A percentile compares a stretch with the other conserved stretches of the same genome.
Conservation (phyloP, 2,888 invertebrate species). For the Pardosa pseudoannulata region DNA sequence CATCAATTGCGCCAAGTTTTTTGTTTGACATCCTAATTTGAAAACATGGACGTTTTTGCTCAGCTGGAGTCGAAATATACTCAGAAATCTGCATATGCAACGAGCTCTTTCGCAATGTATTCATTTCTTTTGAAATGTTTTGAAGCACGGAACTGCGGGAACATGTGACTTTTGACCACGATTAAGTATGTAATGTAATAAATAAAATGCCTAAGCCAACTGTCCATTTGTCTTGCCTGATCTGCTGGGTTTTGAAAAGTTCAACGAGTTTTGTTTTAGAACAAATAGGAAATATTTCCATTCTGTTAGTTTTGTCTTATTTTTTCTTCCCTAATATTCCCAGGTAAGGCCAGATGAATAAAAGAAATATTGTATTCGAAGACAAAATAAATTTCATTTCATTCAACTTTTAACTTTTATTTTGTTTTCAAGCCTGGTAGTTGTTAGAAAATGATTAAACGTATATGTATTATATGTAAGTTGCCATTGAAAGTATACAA, state of each 20-base stretch:
- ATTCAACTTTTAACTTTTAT: too few species aligned
- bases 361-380: too few species aligned
- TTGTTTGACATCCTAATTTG: conserved; percentile 13
- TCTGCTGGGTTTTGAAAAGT: background rate
- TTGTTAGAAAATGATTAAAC: too few species aligned
- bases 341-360: too few species aligned
- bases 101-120: background rate
- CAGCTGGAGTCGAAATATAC: conserved; percentile 5
- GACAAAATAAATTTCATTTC: too few species aligned
- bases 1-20: conserved; percentile 17
- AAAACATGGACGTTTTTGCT: conserved; percentile 13
- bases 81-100: conserved; percentile 4
- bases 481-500: too few species aligned
- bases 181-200: conserved; percentile 13
- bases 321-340: too few species aligned
- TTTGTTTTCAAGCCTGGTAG: too few species aligned
- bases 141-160: background rate
- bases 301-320: too few species aligned
- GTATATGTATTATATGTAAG: too few species aligned
- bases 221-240: background rate
- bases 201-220: conserved; percentile 5
- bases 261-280: background rate
- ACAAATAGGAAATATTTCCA: too few species aligned
- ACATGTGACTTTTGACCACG: conserved; percentile 13
- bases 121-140: conserved; percentile 17